Evolutionary conservation across 2,113 vertebrate species (phyloP).

Genomic region (Cyanocitta stelleri): DNA sequence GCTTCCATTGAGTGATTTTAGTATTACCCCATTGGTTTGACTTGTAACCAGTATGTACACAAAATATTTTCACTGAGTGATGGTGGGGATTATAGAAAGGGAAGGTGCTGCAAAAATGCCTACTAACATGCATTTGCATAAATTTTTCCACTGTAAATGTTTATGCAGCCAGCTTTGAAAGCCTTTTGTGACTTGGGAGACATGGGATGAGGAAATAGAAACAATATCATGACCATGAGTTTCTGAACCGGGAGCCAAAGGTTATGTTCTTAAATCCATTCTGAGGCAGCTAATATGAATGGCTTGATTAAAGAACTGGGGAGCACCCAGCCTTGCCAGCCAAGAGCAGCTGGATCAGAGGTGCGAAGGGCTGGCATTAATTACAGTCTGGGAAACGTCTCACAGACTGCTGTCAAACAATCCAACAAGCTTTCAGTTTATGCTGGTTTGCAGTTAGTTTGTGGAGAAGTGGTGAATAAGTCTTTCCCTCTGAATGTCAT

Average conservation of each 20-base stretch:
- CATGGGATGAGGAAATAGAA: conserved; percentile 40
- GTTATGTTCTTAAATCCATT: conserved; percentile 23
- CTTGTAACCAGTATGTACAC: background rate
- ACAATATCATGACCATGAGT: conserved; percentile 41
- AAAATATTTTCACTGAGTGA: background rate
- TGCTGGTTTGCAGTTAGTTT: background rate
- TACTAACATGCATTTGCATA: background rate
- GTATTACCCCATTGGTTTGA: background rate
- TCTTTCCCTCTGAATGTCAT: background rate
- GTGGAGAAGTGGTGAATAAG: background rate
- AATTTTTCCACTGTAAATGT: conserved; percentile 47
- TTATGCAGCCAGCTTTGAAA: conserved; percentile 29
- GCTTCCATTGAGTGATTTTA: background rate
- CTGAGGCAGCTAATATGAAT: background rate
- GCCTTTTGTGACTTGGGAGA: conserved; percentile 44
- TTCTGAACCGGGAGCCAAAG: conserved; percentile 13
- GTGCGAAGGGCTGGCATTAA: background rate
- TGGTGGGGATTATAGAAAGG: background rate
- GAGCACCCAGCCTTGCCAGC: background rate
- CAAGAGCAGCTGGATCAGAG: background rate
- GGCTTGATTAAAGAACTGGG: background rate
- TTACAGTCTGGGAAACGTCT: background rate
- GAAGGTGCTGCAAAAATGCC: background rate
- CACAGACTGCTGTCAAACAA: background rate
- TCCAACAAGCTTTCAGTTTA: background rate